Evolutionary conservation across 2,797 vertebrate species (phyloP), one percentile per base, ranked within the genome.

Genomic region (Pelodytes ibericus): DNA sequence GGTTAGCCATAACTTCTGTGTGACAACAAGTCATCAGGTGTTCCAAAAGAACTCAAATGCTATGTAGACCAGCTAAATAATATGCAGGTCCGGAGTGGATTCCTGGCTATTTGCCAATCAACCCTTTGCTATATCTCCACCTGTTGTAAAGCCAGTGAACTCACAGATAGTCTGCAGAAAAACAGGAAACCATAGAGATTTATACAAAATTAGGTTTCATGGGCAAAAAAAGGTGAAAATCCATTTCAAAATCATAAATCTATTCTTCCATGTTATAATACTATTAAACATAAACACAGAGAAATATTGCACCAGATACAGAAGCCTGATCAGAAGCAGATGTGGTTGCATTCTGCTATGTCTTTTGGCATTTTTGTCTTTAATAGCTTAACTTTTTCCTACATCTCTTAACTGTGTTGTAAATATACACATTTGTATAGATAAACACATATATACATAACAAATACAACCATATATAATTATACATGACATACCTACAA

Each of bases 231-330:
- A 39, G 18, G 24, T 6, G n/a, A 65, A 8, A 47, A 15, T 58
- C 71, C 66, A 60, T 77, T 77, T 53, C 68, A 72, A 72, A 71
- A 22, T 66, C 22, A 66, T 77, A 77, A 59, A 71, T 77, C 25
- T 33, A 49, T 26, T 16, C 62, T 60, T 72, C 33, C 66, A 25
- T 68, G 63, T 68, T 31, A 15, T 53, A 66, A 59, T 68, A 59
- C 59, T 60, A 68, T 33, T 33, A 75, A 60, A 68, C 49, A 67
- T 44, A 74, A 66, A 68, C 15, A 59, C 2, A 15, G 44, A 16
- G 33, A 66, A n/a, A 36, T 72, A 53, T 53, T 44, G 39, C 59
- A 64, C n/a, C n/a, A 18, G 24, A 58, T 65, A 29, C 30, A 70
- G 61, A 58, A 44, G 11, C n/a, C 41, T 72, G 69, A 60, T 70